Evolutionary conservation across 2,888 invertebrate genomes (phyloP).

Genomic region (Lepidonotus clava): DNA sequence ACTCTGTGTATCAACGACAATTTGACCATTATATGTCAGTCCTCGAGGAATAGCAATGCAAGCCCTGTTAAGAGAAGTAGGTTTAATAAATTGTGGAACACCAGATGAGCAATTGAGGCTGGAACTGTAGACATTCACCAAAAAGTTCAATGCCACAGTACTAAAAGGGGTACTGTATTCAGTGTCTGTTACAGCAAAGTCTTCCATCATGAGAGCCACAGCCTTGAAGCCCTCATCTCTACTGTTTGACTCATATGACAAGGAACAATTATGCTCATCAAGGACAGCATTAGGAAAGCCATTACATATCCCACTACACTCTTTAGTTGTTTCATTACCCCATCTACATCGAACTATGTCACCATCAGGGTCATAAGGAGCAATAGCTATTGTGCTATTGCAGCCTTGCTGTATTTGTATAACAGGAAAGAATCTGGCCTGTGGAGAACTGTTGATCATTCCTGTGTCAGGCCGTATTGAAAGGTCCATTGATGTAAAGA

Average conservation of each 20-base stretch:
- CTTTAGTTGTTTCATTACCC: constrained; percentile 5
- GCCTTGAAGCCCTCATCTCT: background rate
- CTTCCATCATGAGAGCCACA: constrained; percentile 36
- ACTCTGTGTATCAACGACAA: background rate
- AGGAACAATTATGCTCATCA: background rate
- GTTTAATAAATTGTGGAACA: background rate
- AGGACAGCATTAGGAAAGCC: constrained; percentile 36
- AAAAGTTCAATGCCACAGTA: constrained; percentile 27
- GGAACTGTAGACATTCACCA: too few species aligned
- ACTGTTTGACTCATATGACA: background rate
- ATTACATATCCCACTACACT: constrained; percentile 37
- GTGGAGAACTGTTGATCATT: background rate
- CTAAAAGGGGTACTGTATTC: background rate
- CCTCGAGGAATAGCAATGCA: background rate
- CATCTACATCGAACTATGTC: constrained; percentile 14
- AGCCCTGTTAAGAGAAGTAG: background rate
- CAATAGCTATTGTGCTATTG: background rate
- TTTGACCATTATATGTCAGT: background rate
- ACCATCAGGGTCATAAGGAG: constrained; percentile 34
- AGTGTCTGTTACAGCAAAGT: background rate
- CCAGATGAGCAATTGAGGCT: too few species aligned
- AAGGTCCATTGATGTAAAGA: too few species aligned
- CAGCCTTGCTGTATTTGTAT: background rate
- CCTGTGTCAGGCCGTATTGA: too few species aligned
- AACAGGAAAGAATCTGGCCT: constrained; percentile 4